Percentiles rank a stretch among this genome's conserved stretches.
Conservation (phyloP, 1,140 invertebrate genomes). For the Pseudomyrmex sp. region DNA sequence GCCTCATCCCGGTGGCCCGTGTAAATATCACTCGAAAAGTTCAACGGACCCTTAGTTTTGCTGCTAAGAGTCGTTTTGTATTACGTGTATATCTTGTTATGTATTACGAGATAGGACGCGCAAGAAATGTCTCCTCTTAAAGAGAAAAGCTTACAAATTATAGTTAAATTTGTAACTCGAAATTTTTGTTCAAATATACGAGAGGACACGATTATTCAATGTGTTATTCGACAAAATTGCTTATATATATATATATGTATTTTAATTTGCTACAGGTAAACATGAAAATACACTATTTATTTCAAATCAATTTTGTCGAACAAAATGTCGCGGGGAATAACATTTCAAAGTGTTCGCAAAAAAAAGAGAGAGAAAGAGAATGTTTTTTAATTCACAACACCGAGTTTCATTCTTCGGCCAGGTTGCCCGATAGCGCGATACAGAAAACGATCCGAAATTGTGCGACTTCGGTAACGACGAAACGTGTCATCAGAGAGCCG, state of each 20-base stretch:
- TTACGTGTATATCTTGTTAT: constrained; percentile 18
- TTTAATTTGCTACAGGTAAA: no score
- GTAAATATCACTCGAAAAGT: constrained; percentile 79
- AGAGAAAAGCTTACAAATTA: no score
- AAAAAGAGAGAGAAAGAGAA: not conserved
- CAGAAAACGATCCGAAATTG: constrained; percentile 43
- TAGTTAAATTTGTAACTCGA: no score
- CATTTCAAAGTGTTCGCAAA: not conserved
- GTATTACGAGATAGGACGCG: not conserved
- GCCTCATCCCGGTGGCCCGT: constrained; percentile 72
- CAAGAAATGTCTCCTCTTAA: not conserved
- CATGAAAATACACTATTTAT: no score
- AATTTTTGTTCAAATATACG: no score
- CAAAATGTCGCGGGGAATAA: not conserved
- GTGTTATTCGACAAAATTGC: no score
- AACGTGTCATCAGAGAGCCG: constrained; percentile 53
- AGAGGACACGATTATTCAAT: no score
- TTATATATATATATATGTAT: no score
- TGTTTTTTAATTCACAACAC: not conserved
- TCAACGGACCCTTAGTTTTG: constrained; percentile 62
- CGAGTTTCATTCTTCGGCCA: not conserved
- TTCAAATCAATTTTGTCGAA: not conserved
- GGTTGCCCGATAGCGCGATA: not conserved
- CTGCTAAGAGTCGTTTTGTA: constrained; percentile 45
- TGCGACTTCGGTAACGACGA: constrained; percentile 26